Base-by-base conservation (phyloP, 2,113 vertebrate genomes). In the Furnarius figulus region DNA sequence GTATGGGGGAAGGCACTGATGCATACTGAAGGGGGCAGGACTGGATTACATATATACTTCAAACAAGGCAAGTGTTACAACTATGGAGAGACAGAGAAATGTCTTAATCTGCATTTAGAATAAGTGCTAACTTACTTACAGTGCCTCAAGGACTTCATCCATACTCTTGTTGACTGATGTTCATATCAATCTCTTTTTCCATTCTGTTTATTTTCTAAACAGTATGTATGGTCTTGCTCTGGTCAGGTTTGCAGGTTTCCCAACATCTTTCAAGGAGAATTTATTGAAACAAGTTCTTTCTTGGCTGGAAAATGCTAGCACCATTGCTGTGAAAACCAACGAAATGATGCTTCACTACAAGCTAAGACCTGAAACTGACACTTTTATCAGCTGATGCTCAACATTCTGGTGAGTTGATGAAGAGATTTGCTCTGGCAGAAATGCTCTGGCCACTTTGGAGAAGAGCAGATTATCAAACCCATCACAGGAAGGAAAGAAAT, bases 141-240 rank as follows among this genome's bases (percentile, higher is more conserved):
- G 25, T 18, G 9, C 12, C 50, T 76, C 27, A 71, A 44, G 52
- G 30, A 72, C 14, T 62, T 66, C 24, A 46, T 40, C 17, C 33
- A 63, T 33, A 20, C 1, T 3, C 3, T 6, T 46, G 22, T n/a
- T 2, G 2, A 20, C 11, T 15, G 31, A 46, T 31, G 28, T 59
- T 88, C 20, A 8, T 65, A 76, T 27, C 14, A 1, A 1, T 16
- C 13, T 59, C 16, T 35, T 87, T 42, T 72, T 59, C 46, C 1
- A n/a, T n/a, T 79, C n/a, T 58, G 5, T 33, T 90, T 63, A 25
- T 75, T 88, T 79, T 85, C 72, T 63, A 62, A 91, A n/a, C 23
- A 47, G 31, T 31, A 52, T 52, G 2, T 31, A 35, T 24, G 5
- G 2, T 79, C 17, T 11, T 92, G 8, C 39, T 71, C 30, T 31